Percentiles rank a stretch among this genome's conserved stretches.
phyloP scores from a whole-genome alignment of 1,140 invertebrate genomes.

The Atta texana region DNA sequence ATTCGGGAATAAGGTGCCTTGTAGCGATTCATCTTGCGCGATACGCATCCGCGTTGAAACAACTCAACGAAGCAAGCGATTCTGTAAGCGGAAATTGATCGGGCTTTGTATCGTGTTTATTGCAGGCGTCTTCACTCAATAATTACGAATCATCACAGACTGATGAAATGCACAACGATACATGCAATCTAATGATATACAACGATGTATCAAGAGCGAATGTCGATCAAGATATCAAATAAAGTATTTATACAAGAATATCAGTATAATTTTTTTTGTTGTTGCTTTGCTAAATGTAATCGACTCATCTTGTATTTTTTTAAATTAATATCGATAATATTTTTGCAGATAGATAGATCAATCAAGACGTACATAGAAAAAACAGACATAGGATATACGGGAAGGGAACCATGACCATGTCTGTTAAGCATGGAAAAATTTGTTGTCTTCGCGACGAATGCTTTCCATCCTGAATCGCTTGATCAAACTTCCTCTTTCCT shows the following conservation, averaged over 20 bases:
- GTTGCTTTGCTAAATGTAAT: constrained; percentile 17
- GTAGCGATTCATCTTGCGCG: constrained; percentile 48
- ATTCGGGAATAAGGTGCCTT: constrained; percentile 16
- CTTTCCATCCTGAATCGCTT: constrained; percentile 60
- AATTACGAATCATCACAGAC: constrained; percentile 40
- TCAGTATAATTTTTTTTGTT: not conserved
- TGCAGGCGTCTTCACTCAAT: constrained; percentile 19
- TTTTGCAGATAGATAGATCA: not conserved
- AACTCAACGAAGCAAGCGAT: not conserved
- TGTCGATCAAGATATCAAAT: constrained; percentile 22
- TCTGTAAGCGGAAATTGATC: constrained; percentile 39
- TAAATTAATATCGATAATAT: not conserved
- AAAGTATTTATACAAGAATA: constrained; percentile 17
- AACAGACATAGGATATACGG: not conserved
- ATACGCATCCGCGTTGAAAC: constrained; percentile 59
- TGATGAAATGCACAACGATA: constrained; percentile 38
- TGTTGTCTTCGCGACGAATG: constrained; percentile 61
- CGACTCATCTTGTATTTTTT: not conserved
- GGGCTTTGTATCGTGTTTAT: constrained; percentile 32
- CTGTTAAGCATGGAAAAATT: constrained; percentile 19
- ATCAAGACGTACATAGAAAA: not conserved
- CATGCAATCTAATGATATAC: constrained; percentile 6
- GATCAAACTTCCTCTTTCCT: constrained; percentile 64
- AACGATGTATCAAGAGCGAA: constrained; percentile 14
- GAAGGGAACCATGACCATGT: not conserved